Percentiles rank a stretch among this genome's conserved stretches.
Evolutionary conservation across 2,888 invertebrate species (phyloP).

Genomic region (Orthosia gracilis): DNA sequence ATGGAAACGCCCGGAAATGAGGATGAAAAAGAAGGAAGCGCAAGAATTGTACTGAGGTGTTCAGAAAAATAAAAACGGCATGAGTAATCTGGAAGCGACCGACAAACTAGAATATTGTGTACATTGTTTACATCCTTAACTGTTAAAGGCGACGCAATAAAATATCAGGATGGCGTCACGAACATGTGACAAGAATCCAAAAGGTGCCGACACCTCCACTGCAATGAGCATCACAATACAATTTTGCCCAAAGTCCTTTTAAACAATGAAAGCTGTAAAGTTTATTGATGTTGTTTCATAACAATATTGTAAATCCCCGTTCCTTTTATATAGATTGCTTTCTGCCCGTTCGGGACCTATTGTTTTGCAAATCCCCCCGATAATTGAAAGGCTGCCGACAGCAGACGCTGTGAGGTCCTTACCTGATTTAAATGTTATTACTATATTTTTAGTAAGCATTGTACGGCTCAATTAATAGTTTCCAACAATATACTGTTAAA

Average conservation of each 20-base stretch:
- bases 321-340: conserved; percentile 74
- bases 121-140: conserved; percentile 58
- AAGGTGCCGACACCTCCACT: conserved; percentile 73
- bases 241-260: conserved; percentile 73
- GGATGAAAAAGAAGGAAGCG: conserved; percentile 60
- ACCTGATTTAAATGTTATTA: conserved; percentile 70
- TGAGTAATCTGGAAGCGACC: conserved; percentile 60
- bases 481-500: neutral
- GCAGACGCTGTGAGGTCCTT: conserved; percentile 72
- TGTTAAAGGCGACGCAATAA: conserved; percentile 68
- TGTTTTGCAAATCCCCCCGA: conserved; percentile 75
- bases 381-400: conserved; percentile 80
- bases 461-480: conserved; percentile 55
- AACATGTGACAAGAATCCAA: conserved; percentile 70
- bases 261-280: conserved; percentile 81
- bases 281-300: conserved; percentile 79
- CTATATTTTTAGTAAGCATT: conserved; percentile 64
- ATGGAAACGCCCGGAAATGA: conserved; percentile 51
- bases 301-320: conserved; percentile 74
- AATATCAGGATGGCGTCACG: conserved; percentile 66
- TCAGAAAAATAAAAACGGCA: conserved; percentile 50
- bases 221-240: conserved; percentile 75
- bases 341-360: conserved; percentile 69
- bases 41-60: conserved; percentile 36
- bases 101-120: conserved; percentile 57